These are phyloP conservation scores for Callorhinus ursinus DNA, from an alignment of 2,113 vertebrate species.

Conservation along the genomic window DNA sequence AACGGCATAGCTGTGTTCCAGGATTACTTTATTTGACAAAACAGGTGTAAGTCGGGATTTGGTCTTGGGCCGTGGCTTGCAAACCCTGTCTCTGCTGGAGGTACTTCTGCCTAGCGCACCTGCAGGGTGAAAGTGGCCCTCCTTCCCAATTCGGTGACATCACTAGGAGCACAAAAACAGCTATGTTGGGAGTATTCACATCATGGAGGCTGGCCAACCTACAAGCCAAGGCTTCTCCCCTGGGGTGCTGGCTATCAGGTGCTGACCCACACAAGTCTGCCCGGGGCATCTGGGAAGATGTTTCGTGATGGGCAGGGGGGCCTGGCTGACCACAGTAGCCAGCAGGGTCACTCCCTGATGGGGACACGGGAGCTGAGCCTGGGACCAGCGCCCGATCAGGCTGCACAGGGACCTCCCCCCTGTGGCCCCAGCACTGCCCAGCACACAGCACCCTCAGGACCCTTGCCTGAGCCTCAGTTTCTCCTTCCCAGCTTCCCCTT, in stretches of 20 bases:
- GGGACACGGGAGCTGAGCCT: not conserved
- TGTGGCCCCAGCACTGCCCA: too few relatives aligned
- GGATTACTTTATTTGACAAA: not conserved
- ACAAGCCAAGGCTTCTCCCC: too few relatives aligned
- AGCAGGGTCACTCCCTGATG: not conserved
- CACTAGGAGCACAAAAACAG: too few relatives aligned
- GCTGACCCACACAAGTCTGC: not conserved
- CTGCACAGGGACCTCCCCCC: accelerated
- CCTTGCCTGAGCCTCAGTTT: accelerated
- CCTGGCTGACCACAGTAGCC: not conserved
- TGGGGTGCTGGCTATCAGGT: not conserved
- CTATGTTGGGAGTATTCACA: accelerated
- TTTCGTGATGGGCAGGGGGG: not conserved
- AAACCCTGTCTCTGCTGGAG: not conserved
- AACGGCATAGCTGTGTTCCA: not conserved
- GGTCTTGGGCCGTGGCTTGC: not conserved
- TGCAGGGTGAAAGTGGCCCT: not conserved
- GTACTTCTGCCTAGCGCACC: accelerated
- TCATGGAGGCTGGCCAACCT: not conserved
- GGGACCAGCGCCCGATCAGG: not conserved
- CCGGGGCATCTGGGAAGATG: too few relatives aligned
- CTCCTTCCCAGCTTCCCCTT: not conserved
- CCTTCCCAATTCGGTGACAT: accelerated
- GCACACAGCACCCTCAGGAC: not conserved
- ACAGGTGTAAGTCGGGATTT: not conserved